Percentiles rank a stretch among this genome's conserved stretches.
phyloP scores from a whole-genome alignment of 2,888 invertebrate species.

The Agonum fuliginosum region DNA sequence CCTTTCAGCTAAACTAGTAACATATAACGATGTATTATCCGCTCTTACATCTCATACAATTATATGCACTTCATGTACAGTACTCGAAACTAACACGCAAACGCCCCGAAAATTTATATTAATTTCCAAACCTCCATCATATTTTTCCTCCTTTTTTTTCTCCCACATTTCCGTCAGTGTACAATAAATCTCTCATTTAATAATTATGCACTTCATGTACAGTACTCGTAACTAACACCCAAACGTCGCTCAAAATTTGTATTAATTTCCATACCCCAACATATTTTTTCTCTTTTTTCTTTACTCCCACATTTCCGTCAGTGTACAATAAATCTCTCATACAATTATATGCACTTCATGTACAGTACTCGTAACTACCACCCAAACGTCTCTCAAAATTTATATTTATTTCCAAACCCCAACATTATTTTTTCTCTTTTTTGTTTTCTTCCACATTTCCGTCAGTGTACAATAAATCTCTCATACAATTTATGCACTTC shows the following conservation, averaged over 20 bases:
- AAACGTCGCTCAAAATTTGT: not conserved
- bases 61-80: not conserved
- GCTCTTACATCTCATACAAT: constrained; percentile 1
- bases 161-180: not conserved
- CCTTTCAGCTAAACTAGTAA: constrained; percentile 4
- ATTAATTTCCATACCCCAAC: not conserved
- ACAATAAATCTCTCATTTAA: too few species aligned
- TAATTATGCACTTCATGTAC: not conserved
- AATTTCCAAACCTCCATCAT: not conserved
- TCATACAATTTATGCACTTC: constrained; percentile 1
- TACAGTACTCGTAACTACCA: too few species aligned
- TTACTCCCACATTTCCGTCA: not conserved
- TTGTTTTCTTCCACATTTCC: too few species aligned
- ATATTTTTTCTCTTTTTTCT: not conserved
- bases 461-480: too few species aligned
- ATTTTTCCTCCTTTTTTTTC: not conserved
- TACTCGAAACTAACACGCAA: too few species aligned
- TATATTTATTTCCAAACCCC: too few species aligned
- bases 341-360: too few species aligned
- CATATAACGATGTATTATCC: constrained; percentile 22
- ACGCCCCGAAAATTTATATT: not conserved
- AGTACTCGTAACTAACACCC: too few species aligned
- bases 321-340: constrained; percentile 6
- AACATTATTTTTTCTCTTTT: too few species aligned
- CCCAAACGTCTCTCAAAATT: too few species aligned